Conservation (phyloP, 64 coral and sea anemone genomes). For the Trachythela sp. region DNA sequence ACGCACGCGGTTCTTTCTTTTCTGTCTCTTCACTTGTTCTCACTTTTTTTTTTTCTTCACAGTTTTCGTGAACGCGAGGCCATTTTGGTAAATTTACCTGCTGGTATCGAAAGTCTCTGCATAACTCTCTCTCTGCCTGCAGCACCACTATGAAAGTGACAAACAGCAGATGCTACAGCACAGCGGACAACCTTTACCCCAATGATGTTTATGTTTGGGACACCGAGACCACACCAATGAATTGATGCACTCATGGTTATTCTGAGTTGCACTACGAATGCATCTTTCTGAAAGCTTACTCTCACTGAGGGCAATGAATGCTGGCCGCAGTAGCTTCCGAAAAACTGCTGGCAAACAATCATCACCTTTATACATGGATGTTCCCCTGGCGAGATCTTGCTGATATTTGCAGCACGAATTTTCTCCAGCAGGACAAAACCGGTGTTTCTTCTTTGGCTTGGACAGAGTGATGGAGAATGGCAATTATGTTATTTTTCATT, state of each 20-base stretch:
- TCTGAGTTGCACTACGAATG: not conserved
- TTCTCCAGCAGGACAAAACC: not conserved
- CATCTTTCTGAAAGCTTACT: not conserved
- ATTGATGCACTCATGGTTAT: no score
- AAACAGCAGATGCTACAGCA: not conserved
- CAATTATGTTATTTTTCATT: not conserved
- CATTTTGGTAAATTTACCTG: slow-evolving; percentile 3
- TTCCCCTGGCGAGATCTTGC: not conserved
- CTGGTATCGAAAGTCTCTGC: slow-evolving; percentile 2
- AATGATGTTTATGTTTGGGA: not conserved
- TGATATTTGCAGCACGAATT: not conserved
- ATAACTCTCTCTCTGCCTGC: not conserved
- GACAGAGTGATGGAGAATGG: not conserved
- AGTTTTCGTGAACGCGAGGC: no score
- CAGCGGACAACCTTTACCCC: not conserved
- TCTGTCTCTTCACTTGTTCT: slow-evolving; percentile 18
- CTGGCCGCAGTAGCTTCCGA: not conserved
- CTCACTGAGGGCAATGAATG: not conserved
- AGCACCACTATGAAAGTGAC: not conserved
- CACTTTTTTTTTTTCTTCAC: slow-evolving; percentile 14
- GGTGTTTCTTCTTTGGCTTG: not conserved
- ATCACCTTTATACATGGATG: not conserved
- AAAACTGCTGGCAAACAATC: slow-evolving; percentile 12
- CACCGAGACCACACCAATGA: no score
- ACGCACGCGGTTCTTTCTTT: not conserved